Base-by-base conservation (phyloP, 2,797 vertebrate species). In the Coregonus sp. region DNA sequence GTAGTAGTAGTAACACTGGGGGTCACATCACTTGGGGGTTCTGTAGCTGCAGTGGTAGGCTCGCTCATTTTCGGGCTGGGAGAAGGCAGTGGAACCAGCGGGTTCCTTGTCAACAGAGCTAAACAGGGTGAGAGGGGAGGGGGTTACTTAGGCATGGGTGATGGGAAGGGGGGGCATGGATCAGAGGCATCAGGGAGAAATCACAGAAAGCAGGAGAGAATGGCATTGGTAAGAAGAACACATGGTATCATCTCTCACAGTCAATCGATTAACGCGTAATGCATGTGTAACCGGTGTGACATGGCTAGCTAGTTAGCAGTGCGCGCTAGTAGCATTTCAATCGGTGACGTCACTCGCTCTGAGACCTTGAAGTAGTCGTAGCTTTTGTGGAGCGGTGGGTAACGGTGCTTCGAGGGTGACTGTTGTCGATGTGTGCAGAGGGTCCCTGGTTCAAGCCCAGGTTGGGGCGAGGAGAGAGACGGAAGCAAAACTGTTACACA, bases 41-140 rank as follows among this genome's bases (percentile, higher is more conserved):
- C 87, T 86, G 89, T 78, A 33, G 20, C 61, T 1, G 63, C 14
- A 31, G 66, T 15, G 5, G 66, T 35, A 72, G 86, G 83, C 78
- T 86, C 72, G 78, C 85, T 90, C 89, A 89, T 90, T 78, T 68
- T 90, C 75, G 52, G 79, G 79, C 37, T 50, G 78, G 81, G 73
- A 73, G 84, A 74, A 63, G 56, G 84, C 81, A 70, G 83, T 20
- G 88, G 86, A 88, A 88, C 85, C 84, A 82, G 84, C 83, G 20
- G 86, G 87, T 89, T 88, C 88, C 88, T 84, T 84, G 68, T 80
- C 78, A 88, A 84, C 79, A 74, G 86, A 82, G 81, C 87, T 89
- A 81, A 82, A 86, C 72, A 87, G 77, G 84, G 81, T 75, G 73
- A 81, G 35, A 82, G 83, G 74, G 73, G 75, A 59, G 71, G 81